Evolutionary conservation across 1,140 invertebrate genomes (phyloP), one percentile per base, ranked within the genome.

Genomic region (Drosophila chauvacae): DNA sequence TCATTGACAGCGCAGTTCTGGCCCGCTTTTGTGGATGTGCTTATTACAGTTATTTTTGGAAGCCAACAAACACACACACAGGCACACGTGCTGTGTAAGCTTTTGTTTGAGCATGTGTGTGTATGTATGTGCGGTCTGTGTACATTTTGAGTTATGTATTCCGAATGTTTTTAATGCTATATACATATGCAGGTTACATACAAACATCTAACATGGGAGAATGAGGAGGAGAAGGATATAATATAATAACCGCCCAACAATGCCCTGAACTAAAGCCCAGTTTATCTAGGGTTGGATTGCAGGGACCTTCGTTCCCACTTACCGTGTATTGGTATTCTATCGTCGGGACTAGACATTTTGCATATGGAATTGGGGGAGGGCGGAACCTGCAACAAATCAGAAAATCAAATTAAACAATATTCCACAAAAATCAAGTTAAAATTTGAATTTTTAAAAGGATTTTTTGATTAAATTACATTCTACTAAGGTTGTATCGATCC

Each of bases 301-400:
- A 69, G 47, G 47, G 68, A 59, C 69, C 45, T 73, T 72, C 14
- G n/a, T 73, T 60, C 66, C 66, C 58, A 90, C 91, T 91, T 90
- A 92, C 91, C 91, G 85, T 90, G 91, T 74, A 87, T 85, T 50
- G 86, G 75, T 91, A 92, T 91, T 91, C 90, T 88, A 79, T 92
- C 81, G 73, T 92, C 91, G 66, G 91, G 91, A 90, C 91, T 91
- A 81, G 91, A 92, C 91, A 92, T 92, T 84, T 91, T 91, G 86
- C 85, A 90, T 77, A 77, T 84, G 81, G 70, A 81, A 73, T 79
- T 88, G 77, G 76, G 68, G 41, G 35, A 53, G 77, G 63, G 51
- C 58, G 58, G 57, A 77, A 70, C 64, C 63, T 78, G 75, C 64
- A 77, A 76, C 70, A 73, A 73, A 73, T 73, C 68, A 73, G 70